Evolutionary conservation across 2,797 vertebrate species (phyloP).

Genomic region (Rhincodon typus): DNA sequence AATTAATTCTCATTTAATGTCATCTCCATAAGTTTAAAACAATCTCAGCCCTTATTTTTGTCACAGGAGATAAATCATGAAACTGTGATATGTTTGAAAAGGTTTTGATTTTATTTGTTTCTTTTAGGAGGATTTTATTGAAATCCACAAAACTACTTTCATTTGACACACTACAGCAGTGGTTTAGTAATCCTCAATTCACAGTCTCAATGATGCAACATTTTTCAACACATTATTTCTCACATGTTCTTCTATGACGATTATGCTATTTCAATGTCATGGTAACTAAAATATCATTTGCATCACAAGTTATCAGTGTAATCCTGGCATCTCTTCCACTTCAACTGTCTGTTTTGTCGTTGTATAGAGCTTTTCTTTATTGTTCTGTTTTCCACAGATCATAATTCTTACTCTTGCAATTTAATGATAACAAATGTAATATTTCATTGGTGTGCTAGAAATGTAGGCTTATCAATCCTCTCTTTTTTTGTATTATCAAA

Average conservation of each 20-base stretch:
- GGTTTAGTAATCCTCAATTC: neutral
- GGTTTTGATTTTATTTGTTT: neutral
- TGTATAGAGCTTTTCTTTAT: neutral
- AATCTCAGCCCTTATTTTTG: neutral
- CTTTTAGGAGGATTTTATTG: neutral
- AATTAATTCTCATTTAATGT: neutral
- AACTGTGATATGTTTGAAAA: neutral
- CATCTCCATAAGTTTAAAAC: neutral
- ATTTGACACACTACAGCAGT: neutral
- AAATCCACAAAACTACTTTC: slow-evolving; percentile 2
- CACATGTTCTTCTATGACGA: neutral
- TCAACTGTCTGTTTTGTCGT: slow-evolving; percentile 1
- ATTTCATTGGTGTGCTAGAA: neutral
- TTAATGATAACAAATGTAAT: neutral
- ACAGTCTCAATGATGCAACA: slow-evolving; percentile 7
- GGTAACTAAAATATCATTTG: slow-evolving; percentile 10
- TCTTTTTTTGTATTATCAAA: slow-evolving; percentile 9
- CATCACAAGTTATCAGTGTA: slow-evolving; percentile 11
- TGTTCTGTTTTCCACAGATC: neutral
- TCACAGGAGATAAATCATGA: neutral
- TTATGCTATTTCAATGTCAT: slow-evolving; percentile 3
- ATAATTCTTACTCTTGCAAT: neutral
- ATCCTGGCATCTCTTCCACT: slow-evolving; percentile 9
- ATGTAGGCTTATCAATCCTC: neutral
- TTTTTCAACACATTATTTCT: slow-evolving; percentile 7